phyloP scores from a whole-genome alignment of 2,113 vertebrate species.

The Misgurnus mizolepis region DNA sequence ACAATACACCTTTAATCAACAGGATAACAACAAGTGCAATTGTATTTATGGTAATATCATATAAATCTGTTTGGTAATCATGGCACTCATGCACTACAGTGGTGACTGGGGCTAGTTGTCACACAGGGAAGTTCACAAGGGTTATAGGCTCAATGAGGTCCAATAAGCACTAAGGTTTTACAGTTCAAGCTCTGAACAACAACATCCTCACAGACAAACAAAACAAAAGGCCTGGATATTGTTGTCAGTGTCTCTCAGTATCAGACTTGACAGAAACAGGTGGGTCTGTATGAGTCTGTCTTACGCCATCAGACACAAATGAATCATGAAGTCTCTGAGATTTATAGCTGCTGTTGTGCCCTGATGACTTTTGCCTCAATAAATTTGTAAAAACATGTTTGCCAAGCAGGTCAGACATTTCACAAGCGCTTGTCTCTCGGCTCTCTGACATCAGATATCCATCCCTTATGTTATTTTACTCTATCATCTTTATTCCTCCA shows the following conservation, averaged over 20 bases:
- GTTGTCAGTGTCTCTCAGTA: background rate
- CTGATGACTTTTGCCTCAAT: constrained; percentile 4
- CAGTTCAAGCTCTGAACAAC: no score
- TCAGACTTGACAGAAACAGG: constrained; percentile 7
- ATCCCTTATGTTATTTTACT: background rate
- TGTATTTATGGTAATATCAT: no score
- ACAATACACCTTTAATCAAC: no score
- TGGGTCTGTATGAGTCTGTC: background rate
- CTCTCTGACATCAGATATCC: constrained; percentile 25
- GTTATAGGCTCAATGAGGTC: no score
- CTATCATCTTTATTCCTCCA: background rate
- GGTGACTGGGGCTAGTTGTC: no score
- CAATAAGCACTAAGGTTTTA: no score
- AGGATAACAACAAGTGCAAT: no score
- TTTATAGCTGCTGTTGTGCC: constrained; percentile 33
- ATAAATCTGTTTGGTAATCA: no score
- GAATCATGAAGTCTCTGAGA: background rate
- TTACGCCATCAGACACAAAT: background rate
- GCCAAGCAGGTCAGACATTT: constrained; percentile 33
- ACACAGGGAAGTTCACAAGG: no score
- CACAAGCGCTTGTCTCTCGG: constrained; percentile 23
- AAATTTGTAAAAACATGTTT: constrained; percentile 31
- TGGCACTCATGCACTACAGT: no score
- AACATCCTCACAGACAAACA: no score
- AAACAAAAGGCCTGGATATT: no score